These are phyloP conservation scores for Cinclus mexicanus DNA, from an alignment of 2,113 vertebrate genomes.

Conservation along the genomic window DNA sequence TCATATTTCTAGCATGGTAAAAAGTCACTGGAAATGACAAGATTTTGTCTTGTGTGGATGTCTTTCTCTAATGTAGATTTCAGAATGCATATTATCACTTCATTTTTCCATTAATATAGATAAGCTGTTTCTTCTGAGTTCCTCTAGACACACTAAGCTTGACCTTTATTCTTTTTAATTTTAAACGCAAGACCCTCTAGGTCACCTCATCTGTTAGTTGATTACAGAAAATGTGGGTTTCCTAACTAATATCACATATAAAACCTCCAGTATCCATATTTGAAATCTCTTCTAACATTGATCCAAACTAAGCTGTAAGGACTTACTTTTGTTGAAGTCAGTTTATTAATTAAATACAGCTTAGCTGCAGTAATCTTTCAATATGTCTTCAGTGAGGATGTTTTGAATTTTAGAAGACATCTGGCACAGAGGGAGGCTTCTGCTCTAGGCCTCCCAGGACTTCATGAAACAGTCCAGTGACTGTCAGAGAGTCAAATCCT, in stretches of 20 bases:
- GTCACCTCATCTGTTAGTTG: background rate
- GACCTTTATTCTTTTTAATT: background rate
- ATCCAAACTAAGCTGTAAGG: background rate
- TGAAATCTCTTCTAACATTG: background rate
- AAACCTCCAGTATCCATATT: background rate
- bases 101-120: background rate
- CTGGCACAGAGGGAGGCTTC: background rate
- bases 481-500: background rate
- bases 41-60: background rate
- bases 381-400: background rate
- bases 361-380: background rate
- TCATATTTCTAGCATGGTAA: background rate
- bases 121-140: background rate
- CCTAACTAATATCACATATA: background rate
- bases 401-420: background rate
- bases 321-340: background rate
- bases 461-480: background rate
- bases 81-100: background rate
- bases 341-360: background rate
- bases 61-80: background rate
- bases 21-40: background rate
- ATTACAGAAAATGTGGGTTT: background rate
- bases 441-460: background rate
- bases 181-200: background rate
- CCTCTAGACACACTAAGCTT: background rate